These are phyloP conservation scores for Berghia stephanieae DNA, from an alignment of 1,140 invertebrate genomes.

Conservation along the genomic window DNA sequence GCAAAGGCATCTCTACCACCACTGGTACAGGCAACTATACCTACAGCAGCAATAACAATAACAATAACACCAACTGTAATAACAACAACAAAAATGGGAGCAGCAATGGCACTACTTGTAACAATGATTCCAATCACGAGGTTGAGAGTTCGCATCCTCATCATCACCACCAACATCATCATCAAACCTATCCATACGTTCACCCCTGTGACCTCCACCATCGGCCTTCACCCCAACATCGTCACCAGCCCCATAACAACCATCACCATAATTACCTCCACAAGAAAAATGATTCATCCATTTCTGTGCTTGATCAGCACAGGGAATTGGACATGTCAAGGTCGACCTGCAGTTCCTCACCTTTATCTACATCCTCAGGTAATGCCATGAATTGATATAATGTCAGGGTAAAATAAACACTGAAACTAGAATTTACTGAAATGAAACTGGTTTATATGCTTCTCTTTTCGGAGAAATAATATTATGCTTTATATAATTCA, in stretches of 20 bases:
- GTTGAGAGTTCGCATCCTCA: not conserved
- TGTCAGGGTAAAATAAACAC: not conserved
- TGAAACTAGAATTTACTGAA: not conserved
- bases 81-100: not conserved
- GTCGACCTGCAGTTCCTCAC: slow-evolving; percentile 25
- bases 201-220: not conserved
- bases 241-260: slow-evolving; percentile 8
- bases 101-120: not conserved
- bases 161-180: too few relatives aligned
- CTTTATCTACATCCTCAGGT: slow-evolving; percentile 22
- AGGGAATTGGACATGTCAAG: slow-evolving; percentile 9
- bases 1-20: too few relatives aligned
- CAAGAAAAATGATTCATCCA: not conserved
- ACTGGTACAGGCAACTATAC: too few relatives aligned
- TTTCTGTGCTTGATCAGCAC: not conserved
- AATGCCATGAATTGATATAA: not conserved
- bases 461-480: too few relatives aligned
- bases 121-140: not conserved
- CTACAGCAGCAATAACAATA: too few relatives aligned
- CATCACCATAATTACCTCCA: not conserved
- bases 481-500: too few relatives aligned
- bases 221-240: not conserved
- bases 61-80: not conserved
- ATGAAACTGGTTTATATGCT: not conserved
- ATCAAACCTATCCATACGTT: too few relatives aligned